Base-by-base conservation (phyloP, 2,888 invertebrate genomes). In the Xestia rhomboidea region DNA sequence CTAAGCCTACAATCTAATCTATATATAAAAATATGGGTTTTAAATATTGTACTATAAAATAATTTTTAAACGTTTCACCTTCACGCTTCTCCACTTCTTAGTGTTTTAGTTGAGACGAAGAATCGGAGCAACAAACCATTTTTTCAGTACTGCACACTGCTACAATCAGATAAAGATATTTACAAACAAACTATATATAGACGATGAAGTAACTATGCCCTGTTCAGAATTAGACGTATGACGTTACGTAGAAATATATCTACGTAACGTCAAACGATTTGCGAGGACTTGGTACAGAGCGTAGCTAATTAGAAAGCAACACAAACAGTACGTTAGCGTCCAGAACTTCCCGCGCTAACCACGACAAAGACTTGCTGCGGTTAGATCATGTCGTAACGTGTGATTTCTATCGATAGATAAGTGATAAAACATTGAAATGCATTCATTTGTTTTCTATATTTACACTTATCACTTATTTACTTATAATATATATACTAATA, bases 301-400 rank as follows among this genome's bases (percentile, higher is more conserved):
- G 1, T 10, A 30, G 27, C 21, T 60, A 44, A 30, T 71, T 34
- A 44, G 70, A 34, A n/a, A n/a, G n/a, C 34, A 70, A 71, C 71
- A 63, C 46, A 71, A 63, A 34, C 34, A 49, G 11, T 5, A 60
- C 44, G 57, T n/a, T n/a, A 44, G 38, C 24, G 44, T 24, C 24
- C 24, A 30, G 18, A 1, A 34, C 6, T 38, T 49, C 13, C 15
- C 57, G 15, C 27, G 15, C 57, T 57, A 15, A 46, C 46, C 71
- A 13, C 71, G 11, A 63, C 71, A 72, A 72, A 72, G 71, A 49
- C 71, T 49, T 21, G n/a, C 21, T 63, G 46, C 46, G 46, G 46
- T 46, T 63, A 63, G n/a, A 38, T 63, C n/a, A 30, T 34, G 34
- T 30, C n/a, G 70, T 62, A 24, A 18, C 70, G 13, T 27, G 21